Percentiles rank a stretch among this genome's conserved stretches.
Evolutionary conservation across 2,113 vertebrate species (phyloP).

Genomic region (Ammodytes dubius): DNA sequence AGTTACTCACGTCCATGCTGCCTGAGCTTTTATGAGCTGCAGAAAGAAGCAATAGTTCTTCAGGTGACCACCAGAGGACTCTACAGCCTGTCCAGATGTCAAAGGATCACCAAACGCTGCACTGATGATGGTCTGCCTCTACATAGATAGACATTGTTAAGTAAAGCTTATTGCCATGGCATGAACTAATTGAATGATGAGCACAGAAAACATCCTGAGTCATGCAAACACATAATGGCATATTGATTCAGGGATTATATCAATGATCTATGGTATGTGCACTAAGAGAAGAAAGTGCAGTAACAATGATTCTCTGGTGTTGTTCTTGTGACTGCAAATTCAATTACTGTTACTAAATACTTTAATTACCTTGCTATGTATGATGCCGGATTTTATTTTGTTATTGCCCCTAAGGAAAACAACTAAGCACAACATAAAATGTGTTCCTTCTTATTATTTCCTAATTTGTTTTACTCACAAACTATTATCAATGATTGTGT

Average conservation of each 20-base stretch:
- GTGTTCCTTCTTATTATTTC: background rate
- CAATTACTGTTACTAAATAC: conserved; percentile 12
- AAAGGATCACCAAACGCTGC: background rate
- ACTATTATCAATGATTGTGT: background rate
- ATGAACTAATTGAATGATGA: conserved; percentile 38
- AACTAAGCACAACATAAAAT: background rate
- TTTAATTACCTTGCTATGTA: background rate
- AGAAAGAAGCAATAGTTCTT: conserved; percentile 35
- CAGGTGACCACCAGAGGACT: conserved; percentile 61
- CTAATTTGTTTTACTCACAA: background rate
- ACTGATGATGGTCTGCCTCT: background rate
- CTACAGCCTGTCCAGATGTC: conserved; percentile 22
- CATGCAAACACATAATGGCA: conserved; percentile 38
- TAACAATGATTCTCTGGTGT: conserved; percentile 22
- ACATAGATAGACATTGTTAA: background rate
- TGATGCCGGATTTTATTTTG: background rate
- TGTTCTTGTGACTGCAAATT: conserved; percentile 35
- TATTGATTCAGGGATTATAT: conserved; percentile 23
- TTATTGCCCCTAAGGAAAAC: background rate
- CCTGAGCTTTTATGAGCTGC: conserved; percentile 22
- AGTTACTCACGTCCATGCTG: conserved; percentile 80
- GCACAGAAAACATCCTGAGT: conserved; percentile 15
- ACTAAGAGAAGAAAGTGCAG: conserved; percentile 52
- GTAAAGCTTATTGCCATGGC: conserved; percentile 18
- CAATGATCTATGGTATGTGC: conserved; percentile 5